These are phyloP conservation scores for Sipha maydis DNA, from an alignment of 2,888 invertebrate genomes.

Conservation along the genomic window DNA sequence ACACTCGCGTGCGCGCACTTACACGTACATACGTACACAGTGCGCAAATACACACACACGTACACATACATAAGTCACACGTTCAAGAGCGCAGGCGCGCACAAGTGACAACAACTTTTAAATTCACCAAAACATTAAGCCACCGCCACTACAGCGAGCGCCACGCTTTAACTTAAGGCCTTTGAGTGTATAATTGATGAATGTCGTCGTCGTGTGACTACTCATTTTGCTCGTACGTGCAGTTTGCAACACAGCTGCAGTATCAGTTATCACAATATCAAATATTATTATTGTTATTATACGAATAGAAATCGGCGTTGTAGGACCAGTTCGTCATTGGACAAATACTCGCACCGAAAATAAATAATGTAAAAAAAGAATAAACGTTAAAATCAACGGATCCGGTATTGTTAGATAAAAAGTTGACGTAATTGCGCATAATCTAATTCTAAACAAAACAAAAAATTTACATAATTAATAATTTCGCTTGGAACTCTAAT, in stretches of 20 bases:
- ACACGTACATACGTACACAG: too few relatives aligned
- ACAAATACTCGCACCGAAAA: background rate
- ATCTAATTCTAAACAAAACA: background rate
- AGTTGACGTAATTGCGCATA: background rate
- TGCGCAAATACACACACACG: too few relatives aligned
- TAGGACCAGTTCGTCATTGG: background rate
- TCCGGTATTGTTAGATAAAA: background rate
- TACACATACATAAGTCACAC: background rate
- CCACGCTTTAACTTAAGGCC: background rate
- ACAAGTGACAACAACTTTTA: conserved; percentile 26
- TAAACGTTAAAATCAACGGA: conserved; percentile 23
- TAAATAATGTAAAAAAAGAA: background rate
- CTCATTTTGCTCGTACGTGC: background rate
- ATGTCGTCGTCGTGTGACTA: background rate
- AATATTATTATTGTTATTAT: background rate
- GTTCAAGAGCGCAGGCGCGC: background rate
- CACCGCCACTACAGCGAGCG: too few relatives aligned
- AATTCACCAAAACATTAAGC: conserved; percentile 9
- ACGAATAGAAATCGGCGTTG: background rate
- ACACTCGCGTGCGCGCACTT: background rate
- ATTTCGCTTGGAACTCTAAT: background rate
- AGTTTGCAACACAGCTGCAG: background rate
- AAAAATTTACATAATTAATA: conserved; percentile 1
- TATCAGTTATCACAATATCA: background rate
- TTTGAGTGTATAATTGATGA: conserved; percentile 30